These are phyloP conservation scores for Drymodes brunneopygia DNA, from an alignment of 2,113 vertebrate species.

Conservation along the genomic window DNA sequence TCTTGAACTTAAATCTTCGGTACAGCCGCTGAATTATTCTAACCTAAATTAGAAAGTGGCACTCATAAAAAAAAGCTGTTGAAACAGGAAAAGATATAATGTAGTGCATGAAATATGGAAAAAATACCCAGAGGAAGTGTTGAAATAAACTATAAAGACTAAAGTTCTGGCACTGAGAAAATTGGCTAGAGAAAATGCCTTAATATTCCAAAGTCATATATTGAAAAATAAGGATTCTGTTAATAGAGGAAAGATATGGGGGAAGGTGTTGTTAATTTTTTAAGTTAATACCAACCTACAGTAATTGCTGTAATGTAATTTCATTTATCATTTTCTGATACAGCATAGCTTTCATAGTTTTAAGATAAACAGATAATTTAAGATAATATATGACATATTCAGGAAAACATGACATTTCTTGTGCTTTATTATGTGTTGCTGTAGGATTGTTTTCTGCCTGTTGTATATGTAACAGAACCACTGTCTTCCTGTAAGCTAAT, in stretches of 20 bases:
- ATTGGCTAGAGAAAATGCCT: neutral
- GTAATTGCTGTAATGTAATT: neutral
- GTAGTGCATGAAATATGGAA: neutral
- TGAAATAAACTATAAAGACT: neutral
- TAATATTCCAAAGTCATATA: neutral
- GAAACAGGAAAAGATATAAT: neutral
- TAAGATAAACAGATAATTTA: neutral
- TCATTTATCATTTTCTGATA: neutral
- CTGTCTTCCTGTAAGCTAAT: neutral
- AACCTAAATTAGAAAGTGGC: neutral
- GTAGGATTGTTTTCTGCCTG: neutral
- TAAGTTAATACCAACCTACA: neutral
- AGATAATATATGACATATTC: neutral
- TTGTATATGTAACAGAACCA: neutral
- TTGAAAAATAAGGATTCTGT: neutral
- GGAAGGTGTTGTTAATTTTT: accelerated
- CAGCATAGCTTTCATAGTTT: neutral
- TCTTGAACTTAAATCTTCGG: neutral
- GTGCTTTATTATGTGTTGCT: neutral
- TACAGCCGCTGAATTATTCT: neutral
- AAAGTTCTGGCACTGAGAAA: neutral
- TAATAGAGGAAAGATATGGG: neutral
- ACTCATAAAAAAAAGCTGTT: neutral
- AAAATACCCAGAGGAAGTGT: neutral
- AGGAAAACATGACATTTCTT: neutral